These are phyloP conservation scores for Eupithecia insigniata DNA, from an alignment of 2,888 invertebrate species.

Conservation along the genomic window DNA sequence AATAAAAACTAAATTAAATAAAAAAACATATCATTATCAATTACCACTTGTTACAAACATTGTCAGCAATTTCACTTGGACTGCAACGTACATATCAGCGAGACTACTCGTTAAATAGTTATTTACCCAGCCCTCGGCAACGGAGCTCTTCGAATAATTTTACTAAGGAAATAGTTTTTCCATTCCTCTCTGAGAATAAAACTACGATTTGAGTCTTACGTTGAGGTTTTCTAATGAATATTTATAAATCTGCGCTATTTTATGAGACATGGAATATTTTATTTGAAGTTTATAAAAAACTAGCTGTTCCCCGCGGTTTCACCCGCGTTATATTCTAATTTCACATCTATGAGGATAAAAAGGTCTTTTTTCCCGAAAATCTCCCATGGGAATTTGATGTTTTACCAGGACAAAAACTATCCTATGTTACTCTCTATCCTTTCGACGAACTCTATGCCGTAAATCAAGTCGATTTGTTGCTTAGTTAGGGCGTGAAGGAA, in stretches of 20 bases:
- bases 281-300: background rate
- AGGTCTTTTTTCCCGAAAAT: no score
- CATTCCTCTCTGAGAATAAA: slow-evolving; percentile 49
- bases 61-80: slow-evolving; percentile 2
- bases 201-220: slow-evolving; percentile 32
- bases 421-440: no score
- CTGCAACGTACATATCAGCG: slow-evolving; percentile 55
- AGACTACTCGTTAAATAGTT: slow-evolving; percentile 77
- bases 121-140: slow-evolving; percentile 72
- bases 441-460: no score
- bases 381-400: no score
- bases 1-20: background rate
- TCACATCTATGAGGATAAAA: no score
- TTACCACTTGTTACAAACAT: background rate
- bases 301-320: no score
- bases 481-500: no score
- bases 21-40: background rate
- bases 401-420: no score
- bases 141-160: slow-evolving; percentile 63
- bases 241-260: slow-evolving; percentile 32
- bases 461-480: no score
- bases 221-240: slow-evolving; percentile 23
- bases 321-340: no score
- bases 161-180: slow-evolving; percentile 66
- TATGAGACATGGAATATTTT: slow-evolving; percentile 15